These are phyloP conservation scores for Drosophila kanekoi DNA, from an alignment of 2,888 invertebrate genomes.

Conservation along the genomic window DNA sequence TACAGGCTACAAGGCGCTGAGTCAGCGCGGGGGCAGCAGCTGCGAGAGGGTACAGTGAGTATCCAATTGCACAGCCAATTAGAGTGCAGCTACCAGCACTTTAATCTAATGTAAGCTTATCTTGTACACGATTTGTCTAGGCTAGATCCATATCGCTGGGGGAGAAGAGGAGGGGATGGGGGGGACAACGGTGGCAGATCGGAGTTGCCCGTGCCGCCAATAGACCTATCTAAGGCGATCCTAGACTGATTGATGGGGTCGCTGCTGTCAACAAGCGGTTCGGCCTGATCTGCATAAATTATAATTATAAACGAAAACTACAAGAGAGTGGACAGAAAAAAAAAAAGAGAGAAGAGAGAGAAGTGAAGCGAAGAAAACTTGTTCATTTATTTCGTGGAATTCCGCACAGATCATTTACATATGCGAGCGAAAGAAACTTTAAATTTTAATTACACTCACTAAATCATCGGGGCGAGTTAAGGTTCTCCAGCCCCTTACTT, in stretches of 20 bases:
- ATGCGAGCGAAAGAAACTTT: constrained; percentile 76
- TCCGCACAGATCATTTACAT: constrained; percentile 76
- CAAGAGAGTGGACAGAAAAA: constrained; percentile 17
- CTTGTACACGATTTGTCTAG: constrained; percentile 62
- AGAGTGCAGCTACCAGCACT: constrained; percentile 31
- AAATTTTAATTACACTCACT: constrained; percentile 83
- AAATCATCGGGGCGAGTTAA: constrained; percentile 76
- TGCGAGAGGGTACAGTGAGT: neutral
- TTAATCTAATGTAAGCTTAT: constrained; percentile 33
- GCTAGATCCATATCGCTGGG: constrained; percentile 53
- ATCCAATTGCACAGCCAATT: constrained; percentile 63
- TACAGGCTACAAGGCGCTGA: constrained; percentile 63
- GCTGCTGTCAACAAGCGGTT: constrained; percentile 69
- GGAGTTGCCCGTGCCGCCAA: constrained; percentile 31
- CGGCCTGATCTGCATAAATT: constrained; percentile 73
- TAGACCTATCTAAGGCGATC: constrained; percentile 32
- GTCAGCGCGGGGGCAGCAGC: constrained; percentile 16
- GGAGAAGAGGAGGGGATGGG: neutral
- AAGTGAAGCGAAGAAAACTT: constrained; percentile 59
- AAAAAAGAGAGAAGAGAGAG: constrained; percentile 2
- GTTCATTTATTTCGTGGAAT: constrained; percentile 78
- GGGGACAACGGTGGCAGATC: constrained; percentile 55
- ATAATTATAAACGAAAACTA: constrained; percentile 72
- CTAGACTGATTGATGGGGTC: constrained; percentile 67
- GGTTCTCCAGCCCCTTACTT: constrained; percentile 37